phyloP scores from a whole-genome alignment of 2,888 invertebrate genomes.

The Macroteleia sp. region DNA sequence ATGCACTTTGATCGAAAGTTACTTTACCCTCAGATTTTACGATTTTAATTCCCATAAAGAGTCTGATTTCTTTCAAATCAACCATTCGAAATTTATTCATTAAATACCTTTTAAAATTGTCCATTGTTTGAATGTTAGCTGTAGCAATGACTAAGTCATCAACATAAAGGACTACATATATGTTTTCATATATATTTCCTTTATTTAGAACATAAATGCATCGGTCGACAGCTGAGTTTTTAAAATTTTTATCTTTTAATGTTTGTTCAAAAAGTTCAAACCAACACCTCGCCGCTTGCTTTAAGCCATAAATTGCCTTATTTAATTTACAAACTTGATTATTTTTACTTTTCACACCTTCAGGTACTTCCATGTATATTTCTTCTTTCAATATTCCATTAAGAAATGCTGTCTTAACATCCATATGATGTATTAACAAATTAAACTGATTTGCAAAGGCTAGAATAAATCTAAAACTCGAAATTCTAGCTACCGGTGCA shows the following conservation, averaged over 20 bases:
- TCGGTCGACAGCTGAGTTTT: slow-evolving; percentile 3
- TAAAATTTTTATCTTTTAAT: background rate
- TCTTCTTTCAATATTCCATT: too few species aligned
- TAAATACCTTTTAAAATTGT: slow-evolving; percentile 6
- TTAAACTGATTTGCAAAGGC: too few species aligned
- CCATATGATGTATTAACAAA: too few species aligned
- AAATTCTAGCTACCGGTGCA: too few species aligned
- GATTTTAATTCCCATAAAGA: slow-evolving; percentile 16
- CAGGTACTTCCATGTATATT: too few species aligned
- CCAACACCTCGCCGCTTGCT: slow-evolving; percentile 4
- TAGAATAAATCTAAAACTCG: too few species aligned
- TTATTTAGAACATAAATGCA: slow-evolving; percentile 7
- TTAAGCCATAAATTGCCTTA: too few species aligned
- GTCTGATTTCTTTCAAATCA: too few species aligned
- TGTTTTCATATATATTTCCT: slow-evolving; percentile 2
- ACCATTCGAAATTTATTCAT: slow-evolving; percentile 1
- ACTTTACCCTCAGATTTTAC: background rate
- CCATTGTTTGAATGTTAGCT: slow-evolving; percentile 2
- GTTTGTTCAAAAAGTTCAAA: slow-evolving; percentile 5
- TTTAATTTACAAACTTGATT: too few species aligned
- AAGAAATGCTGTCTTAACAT: too few species aligned
- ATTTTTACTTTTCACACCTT: too few species aligned
- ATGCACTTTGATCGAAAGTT: slow-evolving; percentile 9
- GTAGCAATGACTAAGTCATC: too few species aligned
- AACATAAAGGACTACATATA: slow-evolving; percentile 2